Percentiles rank a stretch among this genome's conserved stretches.
Evolutionary conservation across 2,888 invertebrate genomes (phyloP).

Genomic region (Trilocha varians): DNA sequence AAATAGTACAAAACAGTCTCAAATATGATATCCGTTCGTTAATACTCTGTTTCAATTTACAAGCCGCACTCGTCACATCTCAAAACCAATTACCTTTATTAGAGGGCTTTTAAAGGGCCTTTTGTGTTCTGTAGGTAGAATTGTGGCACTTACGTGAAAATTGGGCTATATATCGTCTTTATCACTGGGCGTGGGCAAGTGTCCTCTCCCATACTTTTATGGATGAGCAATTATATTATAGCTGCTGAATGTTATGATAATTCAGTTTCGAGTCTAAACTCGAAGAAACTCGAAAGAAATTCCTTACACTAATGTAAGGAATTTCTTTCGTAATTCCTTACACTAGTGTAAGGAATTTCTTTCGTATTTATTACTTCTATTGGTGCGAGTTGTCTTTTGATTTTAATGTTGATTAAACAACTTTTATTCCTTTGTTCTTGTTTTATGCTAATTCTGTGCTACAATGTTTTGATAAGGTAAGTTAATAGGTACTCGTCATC

Average conservation of each 20-base stretch:
- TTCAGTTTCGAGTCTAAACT: no score
- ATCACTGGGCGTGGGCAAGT: constrained; percentile 19
- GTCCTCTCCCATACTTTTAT: constrained; percentile 1
- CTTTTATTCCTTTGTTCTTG: no score
- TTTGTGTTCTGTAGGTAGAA: constrained; percentile 27
- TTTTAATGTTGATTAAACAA: no score
- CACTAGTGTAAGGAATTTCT: no score
- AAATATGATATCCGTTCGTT: not conserved
- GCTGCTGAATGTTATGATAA: not conserved
- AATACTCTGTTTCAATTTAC: not conserved
- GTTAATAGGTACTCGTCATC: no score
- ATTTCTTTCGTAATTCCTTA: no score
- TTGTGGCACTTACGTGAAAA: constrained; percentile 45
- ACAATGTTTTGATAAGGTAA: no score
- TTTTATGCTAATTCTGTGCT: no score
- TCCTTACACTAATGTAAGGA: no score
- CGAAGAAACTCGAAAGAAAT: no score
- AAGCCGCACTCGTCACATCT: not conserved
- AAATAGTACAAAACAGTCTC: not conserved
- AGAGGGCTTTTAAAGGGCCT: constrained; percentile 34
- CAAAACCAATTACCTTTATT: constrained; percentile 50
- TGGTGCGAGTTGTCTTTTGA: no score
- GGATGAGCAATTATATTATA: constrained; percentile 1
- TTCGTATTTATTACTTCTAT: no score
- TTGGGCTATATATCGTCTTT: constrained; percentile 46